Base-by-base conservation (phyloP, 1,140 invertebrate species). In the Olivierus martensii region DNA sequence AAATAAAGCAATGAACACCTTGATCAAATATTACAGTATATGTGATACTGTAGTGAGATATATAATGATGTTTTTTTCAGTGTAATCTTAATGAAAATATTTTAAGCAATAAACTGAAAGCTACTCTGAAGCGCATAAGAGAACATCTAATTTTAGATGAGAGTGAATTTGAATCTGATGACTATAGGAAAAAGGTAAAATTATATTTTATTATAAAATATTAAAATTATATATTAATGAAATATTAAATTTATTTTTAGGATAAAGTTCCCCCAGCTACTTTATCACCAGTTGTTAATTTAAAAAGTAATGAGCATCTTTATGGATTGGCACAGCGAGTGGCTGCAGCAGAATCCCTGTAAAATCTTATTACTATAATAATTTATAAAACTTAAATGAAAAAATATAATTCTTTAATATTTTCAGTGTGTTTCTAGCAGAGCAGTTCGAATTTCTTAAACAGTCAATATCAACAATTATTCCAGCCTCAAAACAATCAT, bases 291-390 rank as follows among this genome's bases (percentile, higher is more conserved):
- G 76, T 78, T 52, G 79, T 90, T 21, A 76, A 89, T 64, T 70
- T 91, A 44, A 71, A 69, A 10, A 77, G 79, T 56, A 72, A 79
- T 5, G 81, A 85, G 41, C 80, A 75, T 55, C 65, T 95, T 5
- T 83, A 82, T 66, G 88, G 87, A 3, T 66, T 96, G 11, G 72
- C 80, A 1, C 87, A 92, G 65, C 75, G 92, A 58, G 80, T 93
- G 28, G 83, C 94, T 5, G 92, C 84, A 0, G 82, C 91, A 0
- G 92, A 97, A 71, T 95, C 90, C 60, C 74, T 90, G 73, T 75
- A 63, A 67, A 71, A 66, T 35, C 17, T n/a, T 54, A 57, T 37
- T 49, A 19, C 14, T 51, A 36, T 18, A 45, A 4, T 14, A 12
- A 39, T 39, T 17, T 39, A 39, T 39, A 12, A 39, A 39, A 12